A percentile compares a stretch with the other conserved stretches of the same genome.
Conservation (phyloP, 2,113 vertebrate genomes). For the Eolophus roseicapilla region DNA sequence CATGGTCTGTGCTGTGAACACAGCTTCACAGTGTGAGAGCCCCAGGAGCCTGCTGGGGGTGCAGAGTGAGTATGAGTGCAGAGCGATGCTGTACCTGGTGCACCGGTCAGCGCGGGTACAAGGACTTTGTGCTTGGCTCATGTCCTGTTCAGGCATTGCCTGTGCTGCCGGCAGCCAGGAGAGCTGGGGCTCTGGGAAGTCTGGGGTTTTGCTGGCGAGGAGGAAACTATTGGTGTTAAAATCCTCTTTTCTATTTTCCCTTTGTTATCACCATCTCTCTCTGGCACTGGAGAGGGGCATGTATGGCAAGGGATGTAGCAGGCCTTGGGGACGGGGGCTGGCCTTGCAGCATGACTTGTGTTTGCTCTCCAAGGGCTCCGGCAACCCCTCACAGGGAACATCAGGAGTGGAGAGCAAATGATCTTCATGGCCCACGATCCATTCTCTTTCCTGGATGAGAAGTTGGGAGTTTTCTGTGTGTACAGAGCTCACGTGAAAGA, state of each 20-base stretch:
- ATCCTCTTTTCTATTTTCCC: neutral
- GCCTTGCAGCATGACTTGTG: neutral
- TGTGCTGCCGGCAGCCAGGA: too few relatives aligned
- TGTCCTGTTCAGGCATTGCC: rapidly evolving
- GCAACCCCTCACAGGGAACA: neutral
- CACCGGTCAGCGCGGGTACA: rapidly evolving
- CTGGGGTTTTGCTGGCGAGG: neutral
- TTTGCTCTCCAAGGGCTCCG: too few relatives aligned
- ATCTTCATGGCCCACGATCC: rapidly evolving
- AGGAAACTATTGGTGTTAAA: neutral
- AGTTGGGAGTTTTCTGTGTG: neutral
- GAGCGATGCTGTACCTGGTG: neutral
- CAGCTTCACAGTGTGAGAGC: neutral
- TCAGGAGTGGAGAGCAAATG: neutral
- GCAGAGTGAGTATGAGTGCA: neutral
- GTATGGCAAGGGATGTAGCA: neutral
- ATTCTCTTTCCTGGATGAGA: neutral
- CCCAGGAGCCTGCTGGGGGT: rapidly evolving
- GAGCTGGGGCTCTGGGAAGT: too few relatives aligned
- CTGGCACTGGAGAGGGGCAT: too few relatives aligned
- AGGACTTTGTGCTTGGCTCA: neutral
- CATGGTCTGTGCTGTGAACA: neutral
- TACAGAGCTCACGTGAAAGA: neutral
- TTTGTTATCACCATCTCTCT: neutral
- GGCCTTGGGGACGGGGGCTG: neutral